Evolutionary conservation across 2,113 vertebrate species (phyloP), one percentile per base, ranked within the genome.

Genomic region (Saccopteryx bilineata): DNA sequence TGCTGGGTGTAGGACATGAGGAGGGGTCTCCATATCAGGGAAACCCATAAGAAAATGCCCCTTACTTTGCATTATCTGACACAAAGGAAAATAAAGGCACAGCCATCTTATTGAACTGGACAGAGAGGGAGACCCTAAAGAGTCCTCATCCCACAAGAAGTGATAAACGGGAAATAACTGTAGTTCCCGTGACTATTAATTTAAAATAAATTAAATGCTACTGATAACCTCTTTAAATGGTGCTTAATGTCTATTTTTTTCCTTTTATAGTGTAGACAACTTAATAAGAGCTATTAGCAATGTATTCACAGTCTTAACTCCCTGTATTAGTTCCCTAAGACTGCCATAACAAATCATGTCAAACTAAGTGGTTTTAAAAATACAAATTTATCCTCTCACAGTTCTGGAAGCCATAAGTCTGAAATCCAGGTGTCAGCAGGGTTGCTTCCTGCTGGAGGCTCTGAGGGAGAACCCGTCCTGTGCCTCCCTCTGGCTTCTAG

Each of bases 181-280:
- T 48, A 58, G 21, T 33, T n/a, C 18, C 18, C 17, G 19, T 13
- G 17, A 74, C 13, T 61, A 12, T 14, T 71, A 39, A 68, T n/a
- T 26, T 60, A 60, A 65, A 21, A 83, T 87, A 13, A 39, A 82
- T 87, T 82, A 74, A 79, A 85, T 54, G 65, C 50, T 58, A 78
- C 31, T 46, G 23, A 72, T 58, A 63, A 86, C 61, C 52, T 82
- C 56, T 48, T 58, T 86, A 33, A 50, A 17, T 90, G 52, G 28
- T 58, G 15, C 69, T 48, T 72, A 87, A 21, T 23, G 5, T 75
- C 7, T 71, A 39, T 7, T 26, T 39, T 48, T 75, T 90, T 76
- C 15, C 52, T 81, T 71, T 69, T 75, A 63, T n/a, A 87, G 19
- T 71, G 28, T n/a, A 28, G 61, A 91, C 39, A 93, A 58, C 71